phyloP scores from a whole-genome alignment of 2,888 invertebrate species.

The Hirtodrosophila cameraria region DNA sequence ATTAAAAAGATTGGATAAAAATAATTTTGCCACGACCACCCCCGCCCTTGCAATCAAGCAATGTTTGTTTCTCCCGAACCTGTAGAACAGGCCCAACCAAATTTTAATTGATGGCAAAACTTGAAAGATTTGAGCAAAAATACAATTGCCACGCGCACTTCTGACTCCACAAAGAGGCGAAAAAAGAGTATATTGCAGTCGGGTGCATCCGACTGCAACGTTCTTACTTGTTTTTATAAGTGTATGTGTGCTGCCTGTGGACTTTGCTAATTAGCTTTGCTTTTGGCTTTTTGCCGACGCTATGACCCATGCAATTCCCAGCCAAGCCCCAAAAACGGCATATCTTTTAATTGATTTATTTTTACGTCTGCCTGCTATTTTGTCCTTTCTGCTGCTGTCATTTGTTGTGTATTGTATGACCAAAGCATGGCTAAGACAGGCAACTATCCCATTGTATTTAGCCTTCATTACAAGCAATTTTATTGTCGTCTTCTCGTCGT shows the following conservation, averaged over 20 bases:
- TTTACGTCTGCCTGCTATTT: constrained; percentile 28
- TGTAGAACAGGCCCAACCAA: too few species aligned
- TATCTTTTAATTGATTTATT: constrained; percentile 62
- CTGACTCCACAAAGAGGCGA: too few species aligned
- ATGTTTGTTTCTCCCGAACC: too few species aligned
- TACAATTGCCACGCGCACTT: too few species aligned
- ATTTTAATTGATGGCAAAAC: too few species aligned
- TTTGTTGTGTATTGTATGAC: constrained; percentile 13
- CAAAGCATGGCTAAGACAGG: constrained; percentile 3
- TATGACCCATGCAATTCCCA: constrained; percentile 20
- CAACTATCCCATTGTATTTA: constrained; percentile 49
- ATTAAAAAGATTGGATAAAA: too few species aligned
- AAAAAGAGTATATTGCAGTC: too few species aligned
- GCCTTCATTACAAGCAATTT: constrained; percentile 48
- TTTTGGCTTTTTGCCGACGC: too few species aligned
- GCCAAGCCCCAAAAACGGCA: constrained; percentile 12
- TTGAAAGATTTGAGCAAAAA: too few species aligned
- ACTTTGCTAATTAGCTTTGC: constrained; percentile 50
- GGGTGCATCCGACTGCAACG: too few species aligned
- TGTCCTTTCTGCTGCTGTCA: neutral
- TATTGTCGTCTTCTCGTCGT: constrained; percentile 39
- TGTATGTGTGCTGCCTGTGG: constrained; percentile 5
- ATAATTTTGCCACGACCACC: neutral
- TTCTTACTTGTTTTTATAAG: neutral
- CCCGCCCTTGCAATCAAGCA: too few species aligned